These are phyloP conservation scores for Byasa hedistus DNA, from an alignment of 2,888 invertebrate species.

Conservation along the genomic window DNA sequence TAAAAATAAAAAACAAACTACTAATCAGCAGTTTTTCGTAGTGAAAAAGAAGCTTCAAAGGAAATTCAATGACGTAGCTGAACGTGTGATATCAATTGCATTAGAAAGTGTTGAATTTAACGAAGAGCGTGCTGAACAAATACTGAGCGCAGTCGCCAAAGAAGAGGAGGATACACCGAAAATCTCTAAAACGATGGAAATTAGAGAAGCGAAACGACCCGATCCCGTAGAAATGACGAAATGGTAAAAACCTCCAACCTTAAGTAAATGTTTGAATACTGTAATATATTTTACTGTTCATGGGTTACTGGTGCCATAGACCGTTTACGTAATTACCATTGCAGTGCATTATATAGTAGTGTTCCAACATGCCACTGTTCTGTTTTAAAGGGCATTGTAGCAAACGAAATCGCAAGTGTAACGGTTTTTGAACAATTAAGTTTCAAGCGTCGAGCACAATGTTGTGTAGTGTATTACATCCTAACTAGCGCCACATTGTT, in stretches of 20 bases:
- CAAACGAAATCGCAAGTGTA: too few species aligned
- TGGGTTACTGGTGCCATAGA: too few species aligned
- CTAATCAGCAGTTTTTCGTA: conserved; percentile 47
- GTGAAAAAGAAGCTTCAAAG: conserved; percentile 85
- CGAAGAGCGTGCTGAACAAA: conserved; percentile 89
- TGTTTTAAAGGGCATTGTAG: too few species aligned
- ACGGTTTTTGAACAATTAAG: too few species aligned
- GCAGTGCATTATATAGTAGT: too few species aligned
- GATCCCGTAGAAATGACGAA: conserved; percentile 45
- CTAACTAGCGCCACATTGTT: too few species aligned
- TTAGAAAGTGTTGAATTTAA: conserved; percentile 93
- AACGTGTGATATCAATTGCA: conserved; percentile 90
- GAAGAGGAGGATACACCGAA: conserved; percentile 80
- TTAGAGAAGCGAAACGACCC: conserved; percentile 45
- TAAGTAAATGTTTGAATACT: too few species aligned
- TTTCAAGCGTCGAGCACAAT: too few species aligned
- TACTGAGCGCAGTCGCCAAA: conserved; percentile 85
- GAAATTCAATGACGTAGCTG: conserved; percentile 87
- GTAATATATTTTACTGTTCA: background rate
- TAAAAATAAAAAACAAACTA: background rate
- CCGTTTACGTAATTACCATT: too few species aligned
- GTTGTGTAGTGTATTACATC: too few species aligned
- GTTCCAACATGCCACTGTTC: too few species aligned
- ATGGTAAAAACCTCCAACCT: conserved; percentile 50
- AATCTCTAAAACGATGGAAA: conserved; percentile 39